Evolutionary conservation across 2,888 invertebrate species (phyloP).

Genomic region (Lapara coniferarum): DNA sequence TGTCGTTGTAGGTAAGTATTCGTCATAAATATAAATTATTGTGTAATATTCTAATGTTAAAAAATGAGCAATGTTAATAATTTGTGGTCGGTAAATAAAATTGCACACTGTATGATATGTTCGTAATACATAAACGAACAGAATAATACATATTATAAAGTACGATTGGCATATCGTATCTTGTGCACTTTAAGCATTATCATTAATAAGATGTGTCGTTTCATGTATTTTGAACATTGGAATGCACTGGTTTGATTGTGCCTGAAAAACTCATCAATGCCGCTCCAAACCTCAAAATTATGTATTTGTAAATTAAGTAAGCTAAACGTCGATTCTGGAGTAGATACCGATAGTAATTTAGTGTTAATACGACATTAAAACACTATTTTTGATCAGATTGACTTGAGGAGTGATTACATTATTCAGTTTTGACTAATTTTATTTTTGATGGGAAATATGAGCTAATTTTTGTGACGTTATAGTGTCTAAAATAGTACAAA

Average conservation of each 20-base stretch:
- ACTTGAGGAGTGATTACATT: conserved; percentile 81
- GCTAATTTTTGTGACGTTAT: conserved; percentile 81
- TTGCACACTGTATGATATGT: conserved; percentile 64
- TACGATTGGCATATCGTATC: conserved; percentile 20
- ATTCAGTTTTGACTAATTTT: conserved; percentile 80
- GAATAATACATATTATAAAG: conserved; percentile 25
- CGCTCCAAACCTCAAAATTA: conserved; percentile 83
- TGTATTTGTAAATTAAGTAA: conserved; percentile 69
- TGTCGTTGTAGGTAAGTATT: conserved; percentile 49
- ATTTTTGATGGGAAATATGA: conserved; percentile 77
- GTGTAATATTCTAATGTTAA: conserved; percentile 37
- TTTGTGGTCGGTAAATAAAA: conserved; percentile 59
- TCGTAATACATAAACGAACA: conserved; percentile 68
- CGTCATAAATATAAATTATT: conserved; percentile 30
- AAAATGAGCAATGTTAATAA: conserved; percentile 61
- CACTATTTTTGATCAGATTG: conserved; percentile 61
- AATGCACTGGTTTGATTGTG: conserved; percentile 80
- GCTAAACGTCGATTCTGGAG: conserved; percentile 67
- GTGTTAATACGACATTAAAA: conserved; percentile 64
- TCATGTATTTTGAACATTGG: conserved; percentile 76
- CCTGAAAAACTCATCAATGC: conserved; percentile 81
- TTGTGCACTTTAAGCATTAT: conserved; percentile 13
- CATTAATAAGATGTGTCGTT: conserved; percentile 45
- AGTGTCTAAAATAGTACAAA: conserved; percentile 85
- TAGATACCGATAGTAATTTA: conserved; percentile 68